These are phyloP conservation scores for Drosophila sp. DNA, from an alignment of 1,140 invertebrate genomes.

Conservation along the genomic window DNA sequence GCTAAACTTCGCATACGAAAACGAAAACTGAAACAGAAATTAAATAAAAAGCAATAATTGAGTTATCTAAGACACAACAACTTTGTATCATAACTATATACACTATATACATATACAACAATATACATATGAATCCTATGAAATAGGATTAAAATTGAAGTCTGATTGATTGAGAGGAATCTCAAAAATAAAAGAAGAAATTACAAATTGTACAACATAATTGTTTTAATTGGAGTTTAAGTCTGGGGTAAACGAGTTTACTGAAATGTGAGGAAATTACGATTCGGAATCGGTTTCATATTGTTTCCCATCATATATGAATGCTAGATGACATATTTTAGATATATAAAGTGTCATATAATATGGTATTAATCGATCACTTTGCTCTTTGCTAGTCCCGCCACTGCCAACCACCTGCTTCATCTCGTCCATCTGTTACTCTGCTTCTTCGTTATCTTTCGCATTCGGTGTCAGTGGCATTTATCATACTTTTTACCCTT, in stretches of 20 bases:
- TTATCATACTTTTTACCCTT: constrained; percentile 16
- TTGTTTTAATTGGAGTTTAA: background rate
- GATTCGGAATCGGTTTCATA: too few relatives aligned
- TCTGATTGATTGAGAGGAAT: constrained; percentile 27
- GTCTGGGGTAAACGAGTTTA: too few relatives aligned
- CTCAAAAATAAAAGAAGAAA: constrained; percentile 1
- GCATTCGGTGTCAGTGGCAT: constrained; percentile 13
- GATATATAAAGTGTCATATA: too few relatives aligned
- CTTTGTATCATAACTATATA: background rate
- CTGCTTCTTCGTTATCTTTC: constrained; percentile 1
- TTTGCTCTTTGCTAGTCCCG: background rate
- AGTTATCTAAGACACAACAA: constrained; percentile 1
- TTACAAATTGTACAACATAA: background rate
- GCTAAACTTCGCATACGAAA: constrained; percentile 9
- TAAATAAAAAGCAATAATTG: constrained; percentile 7
- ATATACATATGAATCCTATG: constrained; percentile 19
- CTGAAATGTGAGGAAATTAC: too few relatives aligned
- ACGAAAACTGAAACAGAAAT: constrained; percentile 6
- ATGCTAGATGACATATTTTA: too few relatives aligned
- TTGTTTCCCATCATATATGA: too few relatives aligned
- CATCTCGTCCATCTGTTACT: background rate
- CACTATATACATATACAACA: constrained; percentile 18
- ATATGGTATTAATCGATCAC: too few relatives aligned
- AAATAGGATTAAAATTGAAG: constrained; percentile 29
- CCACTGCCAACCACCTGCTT: background rate